A percentile compares a stretch with the other conserved stretches of the same genome.
phyloP scores from a whole-genome alignment of 1,140 invertebrate genomes.

The Caenorhabditis inopinata region DNA sequence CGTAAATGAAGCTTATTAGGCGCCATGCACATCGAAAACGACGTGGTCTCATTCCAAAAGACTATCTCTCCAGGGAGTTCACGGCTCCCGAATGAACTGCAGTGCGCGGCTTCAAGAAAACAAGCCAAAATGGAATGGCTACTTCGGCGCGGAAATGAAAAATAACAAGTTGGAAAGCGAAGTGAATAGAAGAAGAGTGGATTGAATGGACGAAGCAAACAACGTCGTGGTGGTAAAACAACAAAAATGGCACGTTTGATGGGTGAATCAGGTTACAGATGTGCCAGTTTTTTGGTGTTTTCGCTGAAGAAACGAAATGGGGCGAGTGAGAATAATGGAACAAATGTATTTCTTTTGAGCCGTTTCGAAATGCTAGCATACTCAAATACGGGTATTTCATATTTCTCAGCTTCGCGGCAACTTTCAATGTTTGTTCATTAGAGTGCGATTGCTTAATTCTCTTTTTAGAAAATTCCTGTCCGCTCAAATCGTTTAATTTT shows the following conservation, averaged over 20 bases:
- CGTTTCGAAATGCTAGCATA: no score
- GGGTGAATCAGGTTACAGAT: slow-evolving; percentile 29
- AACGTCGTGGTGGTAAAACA: not conserved
- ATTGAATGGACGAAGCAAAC: not conserved
- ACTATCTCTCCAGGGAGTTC: not conserved
- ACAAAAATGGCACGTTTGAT: slow-evolving; percentile 14
- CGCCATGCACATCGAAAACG: slow-evolving; percentile 16
- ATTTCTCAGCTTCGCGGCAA: no score
- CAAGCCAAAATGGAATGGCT: slow-evolving; percentile 11
- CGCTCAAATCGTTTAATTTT: no score
- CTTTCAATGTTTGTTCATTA: no score
- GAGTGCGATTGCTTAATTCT: no score
- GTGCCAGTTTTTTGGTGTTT: not conserved
- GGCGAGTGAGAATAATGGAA: no score
- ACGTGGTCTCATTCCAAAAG: slow-evolving; percentile 2
- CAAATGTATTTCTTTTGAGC: no score
- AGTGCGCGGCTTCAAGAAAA: not conserved
- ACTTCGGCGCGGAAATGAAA: not conserved
- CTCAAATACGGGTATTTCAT: no score
- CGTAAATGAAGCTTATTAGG: slow-evolving; percentile 32
- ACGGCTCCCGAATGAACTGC: slow-evolving; percentile 10
- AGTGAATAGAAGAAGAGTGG: not conserved
- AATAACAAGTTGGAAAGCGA: slow-evolving; percentile 25
- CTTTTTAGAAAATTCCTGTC: no score
- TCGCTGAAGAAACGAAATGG: not conserved